Evolutionary conservation across 1,140 invertebrate species (phyloP).

Genomic region (Paralvinella palmiformis): DNA sequence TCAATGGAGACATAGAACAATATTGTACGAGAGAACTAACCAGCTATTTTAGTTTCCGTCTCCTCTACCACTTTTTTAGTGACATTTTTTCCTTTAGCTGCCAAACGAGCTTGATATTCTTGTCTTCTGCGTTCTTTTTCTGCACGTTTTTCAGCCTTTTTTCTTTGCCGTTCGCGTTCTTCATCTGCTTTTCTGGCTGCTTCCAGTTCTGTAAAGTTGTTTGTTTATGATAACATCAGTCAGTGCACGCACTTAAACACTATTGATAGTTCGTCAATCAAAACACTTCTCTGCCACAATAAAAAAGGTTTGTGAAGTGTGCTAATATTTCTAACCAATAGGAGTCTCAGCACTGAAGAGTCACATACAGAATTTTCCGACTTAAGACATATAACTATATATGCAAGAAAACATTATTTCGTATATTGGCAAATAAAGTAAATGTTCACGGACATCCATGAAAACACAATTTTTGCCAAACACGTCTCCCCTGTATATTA

Average conservation of each 20-base stretch:
- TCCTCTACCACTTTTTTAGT: too few relatives aligned
- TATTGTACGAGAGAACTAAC: too few relatives aligned
- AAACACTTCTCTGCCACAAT: background rate
- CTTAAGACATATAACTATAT: background rate
- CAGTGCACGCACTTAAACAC: background rate
- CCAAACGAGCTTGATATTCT: background rate
- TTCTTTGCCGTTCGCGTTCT: slow-evolving; percentile 23
- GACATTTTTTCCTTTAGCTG: too few relatives aligned
- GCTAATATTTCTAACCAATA: background rate
- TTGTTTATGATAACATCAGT: background rate
- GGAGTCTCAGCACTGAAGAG: background rate
- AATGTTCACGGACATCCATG: too few relatives aligned
- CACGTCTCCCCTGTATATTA: too few relatives aligned
- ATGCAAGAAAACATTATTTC: too few relatives aligned
- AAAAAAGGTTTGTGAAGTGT: background rate
- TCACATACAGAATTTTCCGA: background rate
- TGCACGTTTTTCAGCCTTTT: slow-evolving; percentile 27
- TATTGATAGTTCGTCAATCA: background rate
- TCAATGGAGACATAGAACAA: too few relatives aligned
- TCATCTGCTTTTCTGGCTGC: slow-evolving; percentile 21
- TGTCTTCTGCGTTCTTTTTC: slow-evolving; percentile 25
- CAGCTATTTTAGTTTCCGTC: too few relatives aligned
- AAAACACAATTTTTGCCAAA: too few relatives aligned
- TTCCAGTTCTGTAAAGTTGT: slow-evolving; percentile 23
- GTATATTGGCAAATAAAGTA: too few relatives aligned